Percentiles rank a stretch among this genome's conserved stretches.
These are phyloP conservation scores for Ganaspis brasiliensis DNA, from an alignment of 2,888 invertebrate genomes.

Conservation along the genomic window DNA sequence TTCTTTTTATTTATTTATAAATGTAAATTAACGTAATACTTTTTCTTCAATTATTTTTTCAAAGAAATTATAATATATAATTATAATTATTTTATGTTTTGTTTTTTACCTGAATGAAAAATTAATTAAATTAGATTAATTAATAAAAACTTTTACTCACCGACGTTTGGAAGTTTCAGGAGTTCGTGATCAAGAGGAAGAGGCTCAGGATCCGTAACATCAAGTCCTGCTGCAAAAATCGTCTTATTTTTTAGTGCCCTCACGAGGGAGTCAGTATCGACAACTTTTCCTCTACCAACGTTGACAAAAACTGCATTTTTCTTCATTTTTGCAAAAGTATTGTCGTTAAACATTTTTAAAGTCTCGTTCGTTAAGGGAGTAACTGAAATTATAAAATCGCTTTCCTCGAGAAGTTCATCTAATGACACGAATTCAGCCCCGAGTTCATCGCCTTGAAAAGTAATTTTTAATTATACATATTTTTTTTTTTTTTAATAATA, in stretches of 20 bases:
- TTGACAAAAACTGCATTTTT: slow-evolving; percentile 88
- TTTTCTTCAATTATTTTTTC: too few species aligned
- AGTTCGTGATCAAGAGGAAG: slow-evolving; percentile 90
- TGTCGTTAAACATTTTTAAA: slow-evolving; percentile 85
- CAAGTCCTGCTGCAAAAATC: slow-evolving; percentile 94
- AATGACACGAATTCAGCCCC: slow-evolving; percentile 85
- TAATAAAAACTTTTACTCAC: slow-evolving; percentile 81
- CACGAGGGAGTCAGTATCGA: slow-evolving; percentile 91
- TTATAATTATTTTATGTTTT: too few species aligned
- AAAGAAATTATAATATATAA: neutral
- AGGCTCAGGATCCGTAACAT: slow-evolving; percentile 95
- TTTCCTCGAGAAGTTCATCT: slow-evolving; percentile 85
- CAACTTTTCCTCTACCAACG: slow-evolving; percentile 87
- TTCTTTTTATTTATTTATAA: too few species aligned
- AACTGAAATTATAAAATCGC: slow-evolving; percentile 88
- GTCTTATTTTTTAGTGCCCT: slow-evolving; percentile 87
- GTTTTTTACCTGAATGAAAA: too few species aligned
- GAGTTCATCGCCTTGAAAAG: slow-evolving; percentile 80
- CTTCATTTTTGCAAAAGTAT: slow-evolving; percentile 89
- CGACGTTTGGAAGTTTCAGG: slow-evolving; percentile 89
- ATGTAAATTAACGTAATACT: too few species aligned
- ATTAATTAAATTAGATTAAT: too few species aligned
- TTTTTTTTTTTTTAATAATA: neutral
- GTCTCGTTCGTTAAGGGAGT: slow-evolving; percentile 88
- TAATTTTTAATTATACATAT: neutral